These are phyloP conservation scores for Drosophila picticornis DNA, from an alignment of 2,888 invertebrate genomes.

Conservation along the genomic window DNA sequence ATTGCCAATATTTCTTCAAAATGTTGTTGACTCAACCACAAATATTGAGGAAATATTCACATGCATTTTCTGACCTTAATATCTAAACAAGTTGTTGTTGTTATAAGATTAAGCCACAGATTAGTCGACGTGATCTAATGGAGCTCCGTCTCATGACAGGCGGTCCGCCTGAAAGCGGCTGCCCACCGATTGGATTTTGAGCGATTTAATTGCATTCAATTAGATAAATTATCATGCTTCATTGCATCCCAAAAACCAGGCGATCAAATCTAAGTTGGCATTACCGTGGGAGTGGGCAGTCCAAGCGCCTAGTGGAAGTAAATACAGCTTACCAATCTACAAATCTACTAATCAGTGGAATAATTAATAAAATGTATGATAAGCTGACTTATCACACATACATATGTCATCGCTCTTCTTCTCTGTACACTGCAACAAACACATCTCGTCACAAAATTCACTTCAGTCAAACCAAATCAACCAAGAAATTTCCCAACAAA, in stretches of 20 bases:
- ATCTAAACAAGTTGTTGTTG: slow-evolving; percentile 31
- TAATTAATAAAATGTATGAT: neutral
- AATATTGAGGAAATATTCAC: slow-evolving; percentile 71
- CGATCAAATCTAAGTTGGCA: slow-evolving; percentile 44
- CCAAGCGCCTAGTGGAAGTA: slow-evolving; percentile 4
- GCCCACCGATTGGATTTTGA: slow-evolving; percentile 36
- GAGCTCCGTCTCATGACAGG: slow-evolving; percentile 11
- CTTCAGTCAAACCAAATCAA: slow-evolving; percentile 19
- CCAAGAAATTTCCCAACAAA: slow-evolving; percentile 19
- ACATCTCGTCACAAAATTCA: neutral
- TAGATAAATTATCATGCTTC: slow-evolving; percentile 71
- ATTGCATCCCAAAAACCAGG: slow-evolving; percentile 49
- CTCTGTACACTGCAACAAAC: neutral
- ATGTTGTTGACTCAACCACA: slow-evolving; percentile 57
- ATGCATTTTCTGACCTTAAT: slow-evolving; percentile 62
- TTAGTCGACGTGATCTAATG: slow-evolving; percentile 36
- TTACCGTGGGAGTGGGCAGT: slow-evolving; percentile 36
- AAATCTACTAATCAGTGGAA: neutral
- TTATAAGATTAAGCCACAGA: slow-evolving; percentile 44
- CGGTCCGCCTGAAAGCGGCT: slow-evolving; percentile 15
- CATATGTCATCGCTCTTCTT: neutral
- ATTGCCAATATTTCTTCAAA: slow-evolving; percentile 41
- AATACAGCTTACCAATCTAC: neutral
- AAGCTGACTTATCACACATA: neutral
- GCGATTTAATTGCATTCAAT: slow-evolving; percentile 76